These are phyloP conservation scores for Charanyca ferruginea DNA, from an alignment of 2,888 invertebrate species.

Conservation along the genomic window DNA sequence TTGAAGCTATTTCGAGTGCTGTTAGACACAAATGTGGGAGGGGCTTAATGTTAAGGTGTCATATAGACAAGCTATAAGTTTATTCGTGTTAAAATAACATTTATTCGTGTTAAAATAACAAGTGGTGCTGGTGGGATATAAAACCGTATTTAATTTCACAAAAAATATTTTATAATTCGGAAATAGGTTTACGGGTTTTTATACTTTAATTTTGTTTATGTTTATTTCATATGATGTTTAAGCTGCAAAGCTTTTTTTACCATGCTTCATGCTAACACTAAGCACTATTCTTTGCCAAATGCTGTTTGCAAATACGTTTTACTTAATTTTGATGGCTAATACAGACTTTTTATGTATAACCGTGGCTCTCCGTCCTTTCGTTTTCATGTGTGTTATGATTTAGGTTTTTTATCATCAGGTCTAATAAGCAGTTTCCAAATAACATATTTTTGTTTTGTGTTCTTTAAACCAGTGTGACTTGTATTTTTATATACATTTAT, in stretches of 20 bases:
- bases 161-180: slow-evolving; percentile 49
- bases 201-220: slow-evolving; percentile 30
- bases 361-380: too few species aligned
- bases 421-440: too few species aligned
- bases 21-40: slow-evolving; percentile 80
- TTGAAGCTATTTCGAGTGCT: slow-evolving; percentile 72
- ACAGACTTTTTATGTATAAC: slow-evolving; percentile 62
- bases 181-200: slow-evolving; percentile 35
- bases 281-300: slow-evolving; percentile 30
- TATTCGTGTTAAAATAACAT: slow-evolving; percentile 72
- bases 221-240: slow-evolving; percentile 54
- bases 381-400: too few species aligned
- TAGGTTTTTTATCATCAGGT: too few species aligned
- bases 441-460: too few species aligned
- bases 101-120: slow-evolving; percentile 80
- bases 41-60: slow-evolving; percentile 56
- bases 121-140: slow-evolving; percentile 85
- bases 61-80: slow-evolving; percentile 60
- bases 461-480: too few species aligned
- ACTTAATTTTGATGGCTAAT: slow-evolving; percentile 8
- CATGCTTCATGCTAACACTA: slow-evolving; percentile 70
- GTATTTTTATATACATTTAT: too few species aligned
- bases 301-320: slow-evolving; percentile 3
- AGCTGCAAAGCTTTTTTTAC: slow-evolving; percentile 58
- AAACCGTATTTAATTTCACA: slow-evolving; percentile 47